phyloP scores from a whole-genome alignment of 2,888 invertebrate species.

The Tinea semifulvella region DNA sequence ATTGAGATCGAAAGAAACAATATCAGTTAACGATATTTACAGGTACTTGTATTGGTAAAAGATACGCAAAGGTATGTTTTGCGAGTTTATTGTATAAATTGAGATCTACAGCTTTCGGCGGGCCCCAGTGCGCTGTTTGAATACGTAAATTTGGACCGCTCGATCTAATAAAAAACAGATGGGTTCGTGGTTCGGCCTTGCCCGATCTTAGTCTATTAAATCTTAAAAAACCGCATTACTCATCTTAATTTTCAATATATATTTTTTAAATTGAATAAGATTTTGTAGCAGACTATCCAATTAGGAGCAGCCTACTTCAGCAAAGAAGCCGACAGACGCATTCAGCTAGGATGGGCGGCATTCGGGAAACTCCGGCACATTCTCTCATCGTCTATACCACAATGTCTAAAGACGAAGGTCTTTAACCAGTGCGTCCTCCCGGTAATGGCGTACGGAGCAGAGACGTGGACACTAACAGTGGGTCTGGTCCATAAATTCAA shows the following conservation, averaged over 20 bases:
- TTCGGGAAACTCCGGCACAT: too few relatives aligned
- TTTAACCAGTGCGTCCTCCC: too few relatives aligned
- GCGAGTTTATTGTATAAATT: conserved; percentile 16
- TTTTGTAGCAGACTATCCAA: background rate
- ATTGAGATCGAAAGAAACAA: background rate
- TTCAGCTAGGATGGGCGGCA: too few relatives aligned
- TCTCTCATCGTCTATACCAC: too few relatives aligned
- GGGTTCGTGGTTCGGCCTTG: conserved; percentile 9
- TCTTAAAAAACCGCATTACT: conserved; percentile 8
- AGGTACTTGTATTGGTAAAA: conserved; percentile 8
- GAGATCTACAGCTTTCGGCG: conserved; percentile 16
- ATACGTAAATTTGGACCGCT: conserved; percentile 14
- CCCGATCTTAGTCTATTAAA: conserved; percentile 4
- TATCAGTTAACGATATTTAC: conserved; percentile 12
- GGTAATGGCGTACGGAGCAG: too few relatives aligned
- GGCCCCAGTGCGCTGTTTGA: conserved; percentile 9
- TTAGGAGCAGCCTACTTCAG: too few relatives aligned
- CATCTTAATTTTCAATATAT: conserved; percentile 7
- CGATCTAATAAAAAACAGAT: conserved; percentile 16
- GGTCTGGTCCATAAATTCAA: too few relatives aligned
- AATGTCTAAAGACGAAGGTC: too few relatives aligned
- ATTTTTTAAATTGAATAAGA: conserved; percentile 2
- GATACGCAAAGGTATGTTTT: conserved; percentile 14
- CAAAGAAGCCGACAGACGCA: too few relatives aligned
- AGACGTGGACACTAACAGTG: too few relatives aligned